Base-by-base conservation (phyloP, 2,888 invertebrate species). In the Clusia tigrina region DNA sequence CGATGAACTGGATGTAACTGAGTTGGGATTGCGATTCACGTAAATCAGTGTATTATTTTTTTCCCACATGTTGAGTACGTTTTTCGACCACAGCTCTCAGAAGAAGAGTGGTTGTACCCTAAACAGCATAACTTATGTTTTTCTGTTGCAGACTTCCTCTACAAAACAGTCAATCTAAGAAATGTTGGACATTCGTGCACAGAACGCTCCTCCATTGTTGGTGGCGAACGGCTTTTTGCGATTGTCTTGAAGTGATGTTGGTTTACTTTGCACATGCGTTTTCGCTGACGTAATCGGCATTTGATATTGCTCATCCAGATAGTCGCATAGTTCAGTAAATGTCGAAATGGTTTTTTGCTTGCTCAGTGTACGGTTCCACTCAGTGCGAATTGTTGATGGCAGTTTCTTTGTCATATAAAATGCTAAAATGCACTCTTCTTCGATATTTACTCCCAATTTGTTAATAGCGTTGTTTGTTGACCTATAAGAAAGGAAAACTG, bases 271-370 rank as follows among this genome's bases (percentile, higher is more conserved):
- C 20, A 3, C 48, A n/a, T n/a, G n/a, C 24, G 56, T 6, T 25
- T 51, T 46, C 1, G 55, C 46, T 55, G 61, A 55, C 23, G 55
- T 55, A 17, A 61, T 52, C 52, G 52, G 37, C 54, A 59, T 60
- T 55, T 56, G 56, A 56, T 55, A 60, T 18, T 60, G 52, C 32
- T 61, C 61, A 17, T 61, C 61, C 5, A 61, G 22, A 37, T 56
- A 18, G 12, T 1, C 1, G 15, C 59, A 60, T 6, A 63, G 22
- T 25, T 63, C 56, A 24, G 12, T 15, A 25, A 63, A 56, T 0
- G 52, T 56, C 1, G 60, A 60, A 46, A 61, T 56, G 18, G 52
- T 38, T 26, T 52, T 63, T 46, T 56, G 58, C n/a, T 59, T 60
- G 6, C 60, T 12, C 23, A 53, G n/a, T 9, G 42, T 18, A 2